Conservation (phyloP, 2,888 invertebrate genomes). For the Laothoe populi region DNA sequence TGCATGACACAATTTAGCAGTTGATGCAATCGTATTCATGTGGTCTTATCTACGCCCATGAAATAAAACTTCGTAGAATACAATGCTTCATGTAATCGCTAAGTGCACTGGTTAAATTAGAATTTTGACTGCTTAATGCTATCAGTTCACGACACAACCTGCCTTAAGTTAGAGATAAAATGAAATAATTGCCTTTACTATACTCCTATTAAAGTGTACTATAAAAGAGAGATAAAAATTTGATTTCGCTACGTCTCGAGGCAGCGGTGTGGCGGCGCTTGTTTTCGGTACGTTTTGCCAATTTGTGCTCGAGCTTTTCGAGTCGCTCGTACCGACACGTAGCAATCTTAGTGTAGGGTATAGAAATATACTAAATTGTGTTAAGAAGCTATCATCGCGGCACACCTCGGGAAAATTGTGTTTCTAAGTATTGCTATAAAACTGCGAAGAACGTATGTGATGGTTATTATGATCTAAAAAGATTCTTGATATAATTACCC, state of each 20-base stretch:
- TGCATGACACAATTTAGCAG: too few relatives aligned
- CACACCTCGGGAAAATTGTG: slow-evolving; percentile 16
- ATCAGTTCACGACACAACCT: not conserved
- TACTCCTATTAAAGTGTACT: not conserved
- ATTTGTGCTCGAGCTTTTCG: not conserved
- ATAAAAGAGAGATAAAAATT: slow-evolving; percentile 10
- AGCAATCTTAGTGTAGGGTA: not conserved
- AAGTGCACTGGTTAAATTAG: too few relatives aligned
- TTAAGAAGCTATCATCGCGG: slow-evolving; percentile 3
- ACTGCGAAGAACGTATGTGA: not conserved
- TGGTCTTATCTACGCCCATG: too few relatives aligned
- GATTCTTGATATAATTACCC: not conserved
- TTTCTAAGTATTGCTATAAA: slow-evolving; percentile 10
- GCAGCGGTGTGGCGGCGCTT: not conserved
- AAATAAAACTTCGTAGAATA: too few relatives aligned
- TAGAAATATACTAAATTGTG: not conserved
- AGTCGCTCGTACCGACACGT: not conserved
- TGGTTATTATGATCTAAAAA: not conserved
- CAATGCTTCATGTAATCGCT: too few relatives aligned
- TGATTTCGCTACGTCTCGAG: not conserved
- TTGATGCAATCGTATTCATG: too few relatives aligned
- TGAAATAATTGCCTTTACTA: not conserved
- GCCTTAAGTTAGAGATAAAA: not conserved
- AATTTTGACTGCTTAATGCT: not conserved
- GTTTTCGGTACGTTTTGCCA: not conserved